A percentile compares a stretch with the other conserved stretches of the same genome.
phyloP scores from a whole-genome alignment of 1,140 invertebrate genomes.

The Calephelis nemesis region DNA sequence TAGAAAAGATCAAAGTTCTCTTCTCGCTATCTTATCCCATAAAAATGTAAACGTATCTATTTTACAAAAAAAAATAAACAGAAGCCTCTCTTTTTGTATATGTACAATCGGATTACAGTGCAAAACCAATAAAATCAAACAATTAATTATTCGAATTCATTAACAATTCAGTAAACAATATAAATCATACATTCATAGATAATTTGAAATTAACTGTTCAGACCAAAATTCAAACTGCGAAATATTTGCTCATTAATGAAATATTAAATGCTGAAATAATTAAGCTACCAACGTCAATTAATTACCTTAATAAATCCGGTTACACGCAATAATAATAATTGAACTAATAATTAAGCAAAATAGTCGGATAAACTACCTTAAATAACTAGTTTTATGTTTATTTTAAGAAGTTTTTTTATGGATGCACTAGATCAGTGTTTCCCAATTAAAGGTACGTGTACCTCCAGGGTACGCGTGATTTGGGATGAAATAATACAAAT shows the following conservation, averaged over 20 bases:
- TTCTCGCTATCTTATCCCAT: too few relatives aligned
- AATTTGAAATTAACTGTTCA: constrained; percentile 16
- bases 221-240: constrained; percentile 8
- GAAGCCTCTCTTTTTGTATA: too few relatives aligned
- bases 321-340: constrained; percentile 18
- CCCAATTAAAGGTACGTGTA: too few relatives aligned
- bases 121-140: not conserved
- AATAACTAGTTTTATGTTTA: too few relatives aligned
- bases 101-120: not conserved
- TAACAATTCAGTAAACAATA: not conserved
- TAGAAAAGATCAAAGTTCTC: too few relatives aligned
- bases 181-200: constrained; percentile 10
- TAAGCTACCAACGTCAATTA: constrained; percentile 5
- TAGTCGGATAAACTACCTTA: not conserved
- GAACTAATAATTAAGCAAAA: constrained; percentile 6
- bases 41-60: too few relatives aligned
- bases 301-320: constrained; percentile 17
- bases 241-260: constrained; percentile 16
- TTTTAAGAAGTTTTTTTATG: too few relatives aligned
- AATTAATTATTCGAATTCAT: not conserved
- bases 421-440: too few relatives aligned
- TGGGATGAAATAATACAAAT: too few relatives aligned
- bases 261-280: constrained; percentile 14
- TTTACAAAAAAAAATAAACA: too few relatives aligned
- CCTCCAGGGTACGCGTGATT: too few relatives aligned